These are phyloP conservation scores for Siphonodentalium dalli DNA, from an alignment of 2,888 invertebrate species.

Conservation along the genomic window DNA sequence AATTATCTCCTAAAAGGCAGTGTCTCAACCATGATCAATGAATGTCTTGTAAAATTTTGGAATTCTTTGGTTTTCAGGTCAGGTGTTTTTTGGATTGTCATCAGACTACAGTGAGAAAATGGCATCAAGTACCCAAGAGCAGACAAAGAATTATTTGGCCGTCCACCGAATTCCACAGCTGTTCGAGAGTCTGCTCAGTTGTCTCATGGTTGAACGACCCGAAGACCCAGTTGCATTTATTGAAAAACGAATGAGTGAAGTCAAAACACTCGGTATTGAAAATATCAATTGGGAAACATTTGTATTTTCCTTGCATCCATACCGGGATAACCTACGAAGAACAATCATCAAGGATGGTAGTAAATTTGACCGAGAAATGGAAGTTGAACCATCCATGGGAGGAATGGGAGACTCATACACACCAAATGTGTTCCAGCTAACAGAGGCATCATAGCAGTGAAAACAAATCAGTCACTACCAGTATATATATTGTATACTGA, in stretches of 20 bases:
- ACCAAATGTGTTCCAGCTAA: constrained; percentile 54
- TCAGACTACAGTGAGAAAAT: too few relatives aligned
- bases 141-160: constrained; percentile 53
- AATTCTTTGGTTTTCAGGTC: too few relatives aligned
- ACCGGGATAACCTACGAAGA: constrained; percentile 45
- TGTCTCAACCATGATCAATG: too few relatives aligned
- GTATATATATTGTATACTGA: too few relatives aligned
- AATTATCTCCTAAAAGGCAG: too few relatives aligned
- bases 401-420: constrained; percentile 31
- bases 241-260: constrained; percentile 53
- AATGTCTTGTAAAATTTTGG: too few relatives aligned
- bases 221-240: constrained; percentile 57
- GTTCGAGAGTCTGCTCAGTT: constrained; percentile 59
- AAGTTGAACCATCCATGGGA: constrained; percentile 27
- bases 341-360: constrained; percentile 49
- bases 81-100: too few relatives aligned
- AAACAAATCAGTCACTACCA: too few relatives aligned
- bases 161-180: constrained; percentile 57
- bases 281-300: constrained; percentile 63
- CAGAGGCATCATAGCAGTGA: too few relatives aligned
- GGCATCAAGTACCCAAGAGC: constrained; percentile 42
- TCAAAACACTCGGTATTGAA: constrained; percentile 52
- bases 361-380: constrained; percentile 47
- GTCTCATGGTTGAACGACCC: constrained; percentile 60
- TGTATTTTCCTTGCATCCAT: constrained; percentile 56